These are phyloP conservation scores for Cheirogaleus major DNA, from an alignment of 2,797 vertebrate species.

Conservation along the genomic window DNA sequence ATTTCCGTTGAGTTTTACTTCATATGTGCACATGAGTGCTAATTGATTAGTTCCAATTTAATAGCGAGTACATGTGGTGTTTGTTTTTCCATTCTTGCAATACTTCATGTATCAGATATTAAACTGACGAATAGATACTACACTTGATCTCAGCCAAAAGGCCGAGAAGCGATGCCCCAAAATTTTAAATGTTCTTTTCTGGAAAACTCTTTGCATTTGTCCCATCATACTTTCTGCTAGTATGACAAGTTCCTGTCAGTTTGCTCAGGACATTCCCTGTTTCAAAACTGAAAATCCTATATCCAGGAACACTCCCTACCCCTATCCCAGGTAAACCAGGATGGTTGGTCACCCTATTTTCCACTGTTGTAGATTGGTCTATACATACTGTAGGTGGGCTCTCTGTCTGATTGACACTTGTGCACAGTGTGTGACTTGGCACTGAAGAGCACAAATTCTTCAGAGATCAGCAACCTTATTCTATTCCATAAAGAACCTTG, in stretches of 20 bases:
- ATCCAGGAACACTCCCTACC: not conserved
- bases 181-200: conserved; percentile 21
- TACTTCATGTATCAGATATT: too few relatives aligned
- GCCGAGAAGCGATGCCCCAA: not conserved
- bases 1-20: too few relatives aligned
- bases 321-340: not conserved
- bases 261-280: not conserved
- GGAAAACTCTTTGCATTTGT: conserved; percentile 36
- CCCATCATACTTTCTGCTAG: not conserved
- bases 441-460: not conserved
- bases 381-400: not conserved
- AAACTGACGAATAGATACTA: too few relatives aligned
- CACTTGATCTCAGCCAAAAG: too few relatives aligned
- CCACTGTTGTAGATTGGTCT: not conserved
- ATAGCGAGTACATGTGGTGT: too few relatives aligned
- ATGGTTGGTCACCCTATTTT: not conserved
- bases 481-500: not conserved
- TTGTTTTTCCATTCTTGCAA: too few relatives aligned
- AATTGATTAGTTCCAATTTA: too few relatives aligned
- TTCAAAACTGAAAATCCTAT: not conserved
- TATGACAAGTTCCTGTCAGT: not conserved
- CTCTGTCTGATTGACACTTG: not conserved
- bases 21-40: too few relatives aligned
- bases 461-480: not conserved
- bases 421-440: not conserved